phyloP scores from a whole-genome alignment of 2,888 invertebrate species.

The Drosophila testacea region DNA sequence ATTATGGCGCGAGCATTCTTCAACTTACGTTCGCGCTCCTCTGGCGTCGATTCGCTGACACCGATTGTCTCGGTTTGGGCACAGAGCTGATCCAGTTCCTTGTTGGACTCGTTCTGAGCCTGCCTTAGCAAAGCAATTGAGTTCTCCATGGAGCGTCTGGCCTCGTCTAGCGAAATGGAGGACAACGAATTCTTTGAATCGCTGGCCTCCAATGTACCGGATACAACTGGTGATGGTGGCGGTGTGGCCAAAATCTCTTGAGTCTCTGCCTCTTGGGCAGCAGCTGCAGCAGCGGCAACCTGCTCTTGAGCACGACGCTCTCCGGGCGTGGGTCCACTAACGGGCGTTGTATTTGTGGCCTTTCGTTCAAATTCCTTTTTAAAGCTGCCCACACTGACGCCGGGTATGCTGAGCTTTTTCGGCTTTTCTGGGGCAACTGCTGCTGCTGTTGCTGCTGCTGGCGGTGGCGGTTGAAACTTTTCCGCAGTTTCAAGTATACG shows the following conservation, averaged over 20 bases:
- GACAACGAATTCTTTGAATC: conserved; percentile 86
- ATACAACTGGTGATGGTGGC: conserved; percentile 76
- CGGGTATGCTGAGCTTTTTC: conserved; percentile 92
- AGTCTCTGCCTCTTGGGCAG: conserved; percentile 58
- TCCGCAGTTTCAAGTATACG: conserved; percentile 90
- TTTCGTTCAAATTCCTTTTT: conserved; percentile 94
- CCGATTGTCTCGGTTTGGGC: conserved; percentile 84
- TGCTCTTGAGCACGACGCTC: conserved; percentile 81
- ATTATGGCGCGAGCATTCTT: conserved; percentile 91
- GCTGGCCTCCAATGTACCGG: conserved; percentile 84
- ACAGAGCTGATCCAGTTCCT: conserved; percentile 85
- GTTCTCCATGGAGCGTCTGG: conserved; percentile 87
- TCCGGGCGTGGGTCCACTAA: conserved; percentile 82
- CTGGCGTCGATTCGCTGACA: conserved; percentile 70
- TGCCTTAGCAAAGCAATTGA: conserved; percentile 88
- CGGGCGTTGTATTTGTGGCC: conserved; percentile 87
- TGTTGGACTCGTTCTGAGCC: conserved; percentile 84
- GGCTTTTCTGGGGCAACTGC: conserved; percentile 86
- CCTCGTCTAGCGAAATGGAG: conserved; percentile 87
- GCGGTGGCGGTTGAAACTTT: conserved; percentile 88
- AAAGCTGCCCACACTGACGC: conserved; percentile 93
- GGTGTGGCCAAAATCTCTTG: conserved; percentile 78
- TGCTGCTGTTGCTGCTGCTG: conserved; percentile 45
- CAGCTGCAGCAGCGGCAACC: conserved; percentile 77
- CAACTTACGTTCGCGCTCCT: conserved; percentile 86